These are phyloP conservation scores for Molossus alvarezi DNA, from an alignment of 2,797 vertebrate species.

Conservation along the genomic window DNA sequence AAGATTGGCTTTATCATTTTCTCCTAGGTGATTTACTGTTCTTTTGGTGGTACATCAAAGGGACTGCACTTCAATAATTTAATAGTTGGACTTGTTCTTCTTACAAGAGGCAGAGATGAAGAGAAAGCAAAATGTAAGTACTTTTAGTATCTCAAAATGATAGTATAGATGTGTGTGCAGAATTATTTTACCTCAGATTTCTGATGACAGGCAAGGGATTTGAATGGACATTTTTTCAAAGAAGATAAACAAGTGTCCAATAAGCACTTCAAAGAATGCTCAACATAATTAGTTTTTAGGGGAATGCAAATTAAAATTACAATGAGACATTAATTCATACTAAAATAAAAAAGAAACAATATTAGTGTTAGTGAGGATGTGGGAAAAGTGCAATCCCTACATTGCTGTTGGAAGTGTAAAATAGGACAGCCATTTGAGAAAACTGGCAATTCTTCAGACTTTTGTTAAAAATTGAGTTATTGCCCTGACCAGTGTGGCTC, in stretches of 20 bases:
- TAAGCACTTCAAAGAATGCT: conserved; percentile 53
- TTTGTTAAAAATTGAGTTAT: conserved; percentile 10
- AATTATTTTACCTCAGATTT: conserved; percentile 69
- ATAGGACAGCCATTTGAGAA: background rate
- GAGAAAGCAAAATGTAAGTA: conserved; percentile 99
- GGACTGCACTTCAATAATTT: conserved; percentile 99
- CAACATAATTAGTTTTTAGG: conserved; percentile 42
- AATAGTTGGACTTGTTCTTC: conserved; percentile 97
- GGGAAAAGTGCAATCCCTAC: background rate
- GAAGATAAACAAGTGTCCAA: background rate
- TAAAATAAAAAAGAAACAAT: conserved; percentile 61
- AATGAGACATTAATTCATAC: background rate
- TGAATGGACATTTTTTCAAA: conserved; percentile 39
- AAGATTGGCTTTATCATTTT: conserved; percentile 66
- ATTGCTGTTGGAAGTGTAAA: conserved; percentile 25
- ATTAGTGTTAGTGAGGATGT: background rate
- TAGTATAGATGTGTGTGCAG: background rate
- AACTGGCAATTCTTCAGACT: background rate
- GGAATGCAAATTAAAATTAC: conserved; percentile 55
- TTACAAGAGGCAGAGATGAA: conserved; percentile 98
- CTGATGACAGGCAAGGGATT: conserved; percentile 45
- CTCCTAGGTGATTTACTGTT: conserved; percentile 97
- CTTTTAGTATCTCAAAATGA: conserved; percentile 36
- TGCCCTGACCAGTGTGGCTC: background rate
- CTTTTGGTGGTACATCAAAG: conserved; percentile 98